These are phyloP conservation scores for Chaetorhynchus papuensis DNA, from an alignment of 2,113 vertebrate species.

Conservation along the genomic window DNA sequence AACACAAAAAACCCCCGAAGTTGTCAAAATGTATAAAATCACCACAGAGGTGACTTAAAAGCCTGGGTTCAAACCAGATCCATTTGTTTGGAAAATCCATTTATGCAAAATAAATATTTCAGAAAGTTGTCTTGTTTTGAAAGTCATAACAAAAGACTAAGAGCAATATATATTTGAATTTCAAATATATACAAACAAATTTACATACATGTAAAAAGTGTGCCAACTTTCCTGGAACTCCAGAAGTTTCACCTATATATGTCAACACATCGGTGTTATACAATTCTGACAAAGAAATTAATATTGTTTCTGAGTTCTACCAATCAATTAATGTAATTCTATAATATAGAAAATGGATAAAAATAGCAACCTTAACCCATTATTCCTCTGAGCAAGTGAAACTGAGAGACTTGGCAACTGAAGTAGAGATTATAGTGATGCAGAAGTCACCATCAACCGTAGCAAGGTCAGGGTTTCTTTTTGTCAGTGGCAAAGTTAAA, in stretches of 20 bases:
- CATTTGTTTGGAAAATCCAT: background rate
- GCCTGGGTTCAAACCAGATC: background rate
- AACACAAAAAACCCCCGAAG: background rate
- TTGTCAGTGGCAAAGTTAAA: background rate
- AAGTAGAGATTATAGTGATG: background rate
- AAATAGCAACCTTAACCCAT: background rate
- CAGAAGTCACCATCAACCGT: background rate
- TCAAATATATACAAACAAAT: background rate
- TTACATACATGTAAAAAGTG: background rate
- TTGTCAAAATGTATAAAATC: background rate
- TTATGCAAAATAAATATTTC: background rate
- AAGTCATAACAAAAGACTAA: background rate
- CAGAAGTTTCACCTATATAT: background rate
- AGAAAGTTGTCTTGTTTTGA: background rate
- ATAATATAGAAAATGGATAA: background rate
- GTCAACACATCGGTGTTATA: background rate
- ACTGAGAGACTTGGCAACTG: background rate
- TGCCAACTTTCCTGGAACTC: background rate
- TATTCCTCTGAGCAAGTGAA: background rate
- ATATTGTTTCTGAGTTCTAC: background rate
- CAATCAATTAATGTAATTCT: background rate
- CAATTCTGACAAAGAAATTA: background rate
- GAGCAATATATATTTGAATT: background rate
- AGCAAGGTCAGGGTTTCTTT: background rate
- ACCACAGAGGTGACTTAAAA: background rate